Base-by-base conservation (phyloP, 2,888 invertebrate genomes). In the Nipponacmea schrenckii region DNA sequence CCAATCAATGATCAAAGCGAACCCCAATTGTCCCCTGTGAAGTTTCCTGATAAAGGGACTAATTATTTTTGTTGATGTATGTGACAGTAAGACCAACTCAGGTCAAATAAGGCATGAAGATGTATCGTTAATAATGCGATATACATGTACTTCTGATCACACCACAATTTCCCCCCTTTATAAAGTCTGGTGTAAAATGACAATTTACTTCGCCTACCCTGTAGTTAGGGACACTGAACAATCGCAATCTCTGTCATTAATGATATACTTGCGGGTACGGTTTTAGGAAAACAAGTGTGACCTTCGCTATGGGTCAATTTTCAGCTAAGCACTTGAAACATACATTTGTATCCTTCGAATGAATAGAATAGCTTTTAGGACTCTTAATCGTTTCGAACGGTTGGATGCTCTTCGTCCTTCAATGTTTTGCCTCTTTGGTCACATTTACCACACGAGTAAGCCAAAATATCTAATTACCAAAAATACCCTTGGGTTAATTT, bases 361-460 rank as follows among this genome's bases (percentile, higher is more conserved):
- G 56, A 56, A 56, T 24, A 24, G 56, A 24, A 56, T 2, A 24
- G 24, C 24, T 24, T 56, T 56, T 56, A 20, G 56, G 56, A 10
- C 12, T 20, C 20, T 56, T 24, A 56, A 56, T 56, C 24, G 24
- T 56, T 56, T 56, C 24, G 20, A 24, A 24, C 56, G 56, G 56
- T 24, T 56, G 56, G 24, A 20, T 56, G 56, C 10, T 12, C 20
- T 56, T 56, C 24, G 20, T 24, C 24, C 56, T 24, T 56, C 56
- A 56, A 20, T 56, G 24, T 56, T 56, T 56, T 56, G 56, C 56
- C 20, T 56, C 56, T 24, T 56, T 56, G 20, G 56, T 14, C 20
- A 56, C n/a, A 56, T 56, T 56, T 56, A 24, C 56, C 56, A 56
- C 56, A 56, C 56, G 56, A 56, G 56, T 56, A 56, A 56, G 56